A percentile compares a stretch with the other conserved stretches of the same genome.
Conservation (phyloP, 2,113 vertebrate species). For the Ondatra zibethicus region DNA sequence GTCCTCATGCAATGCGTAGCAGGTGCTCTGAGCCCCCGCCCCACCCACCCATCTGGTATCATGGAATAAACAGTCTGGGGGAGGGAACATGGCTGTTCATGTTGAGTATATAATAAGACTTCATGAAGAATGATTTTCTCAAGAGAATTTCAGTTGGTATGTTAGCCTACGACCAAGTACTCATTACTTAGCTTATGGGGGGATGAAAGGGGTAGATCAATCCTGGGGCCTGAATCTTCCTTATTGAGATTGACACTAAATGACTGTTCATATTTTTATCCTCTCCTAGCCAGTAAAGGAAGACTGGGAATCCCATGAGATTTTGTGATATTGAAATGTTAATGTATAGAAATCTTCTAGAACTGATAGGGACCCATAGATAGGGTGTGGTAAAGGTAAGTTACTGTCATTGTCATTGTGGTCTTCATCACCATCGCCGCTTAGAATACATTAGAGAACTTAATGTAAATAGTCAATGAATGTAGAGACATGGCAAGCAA, state of each 20-base stretch:
- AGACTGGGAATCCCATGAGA: not conserved
- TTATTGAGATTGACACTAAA: not conserved
- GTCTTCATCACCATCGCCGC: not conserved
- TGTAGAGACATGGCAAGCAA: not conserved
- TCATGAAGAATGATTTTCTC: not conserved
- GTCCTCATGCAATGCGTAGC: not conserved
- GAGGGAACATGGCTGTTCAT: not conserved
- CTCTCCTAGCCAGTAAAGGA: not conserved
- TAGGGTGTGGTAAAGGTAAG: not conserved
- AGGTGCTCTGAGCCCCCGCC: not conserved
- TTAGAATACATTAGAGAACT: not conserved
- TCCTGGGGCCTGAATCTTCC: not conserved
- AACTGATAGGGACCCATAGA: not conserved
- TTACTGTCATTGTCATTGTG: not conserved
- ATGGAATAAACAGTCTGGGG: not conserved
- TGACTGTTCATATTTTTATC: not conserved
- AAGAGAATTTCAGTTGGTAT: not conserved
- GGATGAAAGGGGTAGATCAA: not conserved
- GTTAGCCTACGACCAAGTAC: not conserved
- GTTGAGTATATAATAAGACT: not conserved
- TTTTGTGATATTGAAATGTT: not conserved
- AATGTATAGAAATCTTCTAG: not conserved
- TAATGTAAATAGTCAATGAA: not conserved
- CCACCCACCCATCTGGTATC: not conserved
- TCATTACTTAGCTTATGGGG: too few species aligned